Conservation (phyloP, 1,140 invertebrate genomes). For the Onthophagus taurus region DNA sequence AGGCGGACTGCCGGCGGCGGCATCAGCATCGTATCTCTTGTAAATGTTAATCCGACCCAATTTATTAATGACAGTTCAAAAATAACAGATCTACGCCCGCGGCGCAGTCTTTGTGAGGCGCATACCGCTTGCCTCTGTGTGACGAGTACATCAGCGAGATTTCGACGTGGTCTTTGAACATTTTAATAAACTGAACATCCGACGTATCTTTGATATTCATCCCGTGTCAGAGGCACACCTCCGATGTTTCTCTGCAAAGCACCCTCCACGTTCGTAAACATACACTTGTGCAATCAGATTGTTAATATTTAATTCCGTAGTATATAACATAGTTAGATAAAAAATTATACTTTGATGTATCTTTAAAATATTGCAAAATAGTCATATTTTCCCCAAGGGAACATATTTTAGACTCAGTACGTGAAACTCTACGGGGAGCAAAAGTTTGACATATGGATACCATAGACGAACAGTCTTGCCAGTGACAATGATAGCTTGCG, state of each 20-base stretch:
- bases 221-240: conserved; percentile 10
- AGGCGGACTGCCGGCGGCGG: conserved; percentile 8
- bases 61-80: conserved; percentile 31
- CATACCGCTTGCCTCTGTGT: conserved; percentile 11
- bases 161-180: conserved; percentile 17
- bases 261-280: too few species aligned
- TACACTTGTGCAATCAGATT: too few species aligned
- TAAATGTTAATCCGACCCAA: conserved; percentile 28
- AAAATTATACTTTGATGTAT: too few species aligned
- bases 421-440: too few species aligned
- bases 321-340: too few species aligned
- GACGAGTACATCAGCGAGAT: conserved; percentile 23
- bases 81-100: conserved; percentile 21
- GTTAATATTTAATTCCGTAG: too few species aligned
- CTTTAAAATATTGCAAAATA: too few species aligned
- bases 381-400: too few species aligned
- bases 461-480: conserved; percentile 12
- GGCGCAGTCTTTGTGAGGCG: conserved; percentile 23
- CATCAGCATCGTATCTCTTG: conserved; percentile 19
- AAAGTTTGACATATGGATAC: conserved; percentile 19
- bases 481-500: conserved; percentile 22
- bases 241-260: too few species aligned
- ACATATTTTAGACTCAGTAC: too few species aligned
- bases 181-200: conserved; percentile 14
- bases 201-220: conserved; percentile 11